A percentile compares a stretch with the other conserved stretches of the same genome.
Conservation (phyloP, 2,113 vertebrate species). For the Cichladusa arquata region DNA sequence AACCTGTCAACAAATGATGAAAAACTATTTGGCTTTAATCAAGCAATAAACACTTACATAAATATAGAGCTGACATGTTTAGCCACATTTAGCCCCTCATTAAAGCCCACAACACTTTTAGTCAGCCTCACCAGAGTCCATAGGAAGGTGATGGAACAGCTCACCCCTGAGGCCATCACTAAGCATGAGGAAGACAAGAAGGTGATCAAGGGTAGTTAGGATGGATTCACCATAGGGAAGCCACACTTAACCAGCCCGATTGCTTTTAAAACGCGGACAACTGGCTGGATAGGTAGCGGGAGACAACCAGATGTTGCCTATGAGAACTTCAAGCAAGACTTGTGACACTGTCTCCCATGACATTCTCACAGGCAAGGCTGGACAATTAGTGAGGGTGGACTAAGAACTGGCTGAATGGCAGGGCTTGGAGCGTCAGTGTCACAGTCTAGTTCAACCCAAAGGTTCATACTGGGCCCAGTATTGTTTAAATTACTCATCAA, state of each 20-base stretch:
- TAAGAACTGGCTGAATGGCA: not conserved
- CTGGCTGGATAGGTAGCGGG: accelerated
- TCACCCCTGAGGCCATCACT: not conserved
- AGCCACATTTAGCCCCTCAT: not conserved
- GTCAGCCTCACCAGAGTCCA: not conserved
- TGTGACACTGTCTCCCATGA: not conserved
- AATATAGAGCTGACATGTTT: not conserved
- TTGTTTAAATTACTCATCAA: not conserved
- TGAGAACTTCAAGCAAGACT: not conserved
- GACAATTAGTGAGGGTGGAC: not conserved
- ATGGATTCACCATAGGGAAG: not conserved
- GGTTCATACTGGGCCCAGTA: not conserved
- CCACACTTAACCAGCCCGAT: not conserved
- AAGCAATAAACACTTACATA: not conserved
- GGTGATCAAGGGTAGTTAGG: not conserved
- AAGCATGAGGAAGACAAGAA: not conserved
- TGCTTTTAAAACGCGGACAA: not conserved
- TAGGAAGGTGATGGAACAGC: not conserved
- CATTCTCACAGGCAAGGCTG: not conserved
- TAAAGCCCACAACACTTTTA: not conserved
- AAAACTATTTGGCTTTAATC: not conserved
- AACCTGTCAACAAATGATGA: not conserved
- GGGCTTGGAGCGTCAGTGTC: not conserved
- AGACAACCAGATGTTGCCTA: not conserved
- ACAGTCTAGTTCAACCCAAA: not conserved